Conservation (phyloP, 2,888 invertebrate genomes). For the Mimachlamys varia region DNA sequence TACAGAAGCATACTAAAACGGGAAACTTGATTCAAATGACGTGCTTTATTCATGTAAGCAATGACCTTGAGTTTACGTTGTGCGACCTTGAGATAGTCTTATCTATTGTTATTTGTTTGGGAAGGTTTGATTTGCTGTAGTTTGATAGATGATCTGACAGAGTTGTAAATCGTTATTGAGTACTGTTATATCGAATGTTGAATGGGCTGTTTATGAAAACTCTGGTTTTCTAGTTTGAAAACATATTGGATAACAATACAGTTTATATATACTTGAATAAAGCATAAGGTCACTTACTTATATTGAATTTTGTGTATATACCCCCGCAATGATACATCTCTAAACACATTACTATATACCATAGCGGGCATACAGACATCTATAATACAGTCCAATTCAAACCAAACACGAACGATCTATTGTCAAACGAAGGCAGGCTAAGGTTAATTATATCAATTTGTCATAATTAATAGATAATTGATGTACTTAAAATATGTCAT, state of each 20-base stretch:
- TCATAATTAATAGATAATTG: conserved; percentile 33
- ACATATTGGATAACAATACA: not conserved
- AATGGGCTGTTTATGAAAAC: conserved; percentile 21
- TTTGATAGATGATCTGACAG: conserved; percentile 7
- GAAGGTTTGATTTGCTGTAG: not conserved
- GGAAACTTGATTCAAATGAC: not conserved
- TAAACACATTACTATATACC: not conserved
- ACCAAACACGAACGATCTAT: not conserved
- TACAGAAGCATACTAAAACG: not conserved
- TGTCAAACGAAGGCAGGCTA: not conserved
- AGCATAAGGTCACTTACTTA: not conserved
- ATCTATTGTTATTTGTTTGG: not conserved
- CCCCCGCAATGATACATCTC: not conserved
- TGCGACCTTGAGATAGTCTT: not conserved
- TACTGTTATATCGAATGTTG: conserved; percentile 4
- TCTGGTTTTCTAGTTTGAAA: not conserved
- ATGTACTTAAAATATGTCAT: conserved; percentile 21
- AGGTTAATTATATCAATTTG: conserved; percentile 31
- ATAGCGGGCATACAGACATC: not conserved
- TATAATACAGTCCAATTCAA: not conserved
- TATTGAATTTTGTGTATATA: not conserved
- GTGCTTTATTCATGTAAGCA: not conserved
- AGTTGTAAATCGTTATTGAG: not conserved
- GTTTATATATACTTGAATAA: not conserved
- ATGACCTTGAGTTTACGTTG: not conserved